Conservation (phyloP, 2,888 invertebrate species). For the Physocephala rufipes region DNA sequence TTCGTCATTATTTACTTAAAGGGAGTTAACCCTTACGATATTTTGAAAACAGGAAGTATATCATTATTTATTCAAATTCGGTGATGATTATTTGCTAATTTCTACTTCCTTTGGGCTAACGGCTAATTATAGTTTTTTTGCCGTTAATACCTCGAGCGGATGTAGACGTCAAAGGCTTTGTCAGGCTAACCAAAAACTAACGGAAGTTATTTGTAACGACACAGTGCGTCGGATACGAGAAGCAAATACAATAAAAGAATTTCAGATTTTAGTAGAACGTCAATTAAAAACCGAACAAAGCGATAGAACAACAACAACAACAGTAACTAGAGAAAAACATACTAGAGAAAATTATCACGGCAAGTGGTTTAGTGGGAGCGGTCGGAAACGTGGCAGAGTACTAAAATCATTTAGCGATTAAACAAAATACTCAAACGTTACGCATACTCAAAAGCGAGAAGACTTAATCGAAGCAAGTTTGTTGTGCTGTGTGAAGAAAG, state of each 20-base stretch:
- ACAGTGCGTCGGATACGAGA: constrained; percentile 55
- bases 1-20: no score
- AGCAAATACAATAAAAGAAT: constrained; percentile 52
- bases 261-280: constrained; percentile 48
- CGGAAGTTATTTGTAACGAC: constrained; percentile 55
- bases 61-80: no score
- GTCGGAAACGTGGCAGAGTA: constrained; percentile 2
- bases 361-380: not conserved
- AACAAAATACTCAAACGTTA: constrained; percentile 38
- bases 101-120: not conserved
- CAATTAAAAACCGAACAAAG: constrained; percentile 37
- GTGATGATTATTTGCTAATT: no score
- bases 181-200: constrained; percentile 48
- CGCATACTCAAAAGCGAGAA: constrained; percentile 32
- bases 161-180: constrained; percentile 56
- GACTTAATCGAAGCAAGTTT: no score
- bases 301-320: constrained; percentile 12
- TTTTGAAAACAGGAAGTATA: no score
- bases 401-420: not conserved
- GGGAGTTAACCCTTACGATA: no score
- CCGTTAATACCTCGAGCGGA: constrained; percentile 47
- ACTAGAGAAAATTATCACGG: constrained; percentile 1
- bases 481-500: no score
- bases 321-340: constrained; percentile 3
- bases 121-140: constrained; percentile 57